Evolutionary conservation across 64 coral and sea anemone species (phyloP).

Genomic region (Astreopora myriophthalma): DNA sequence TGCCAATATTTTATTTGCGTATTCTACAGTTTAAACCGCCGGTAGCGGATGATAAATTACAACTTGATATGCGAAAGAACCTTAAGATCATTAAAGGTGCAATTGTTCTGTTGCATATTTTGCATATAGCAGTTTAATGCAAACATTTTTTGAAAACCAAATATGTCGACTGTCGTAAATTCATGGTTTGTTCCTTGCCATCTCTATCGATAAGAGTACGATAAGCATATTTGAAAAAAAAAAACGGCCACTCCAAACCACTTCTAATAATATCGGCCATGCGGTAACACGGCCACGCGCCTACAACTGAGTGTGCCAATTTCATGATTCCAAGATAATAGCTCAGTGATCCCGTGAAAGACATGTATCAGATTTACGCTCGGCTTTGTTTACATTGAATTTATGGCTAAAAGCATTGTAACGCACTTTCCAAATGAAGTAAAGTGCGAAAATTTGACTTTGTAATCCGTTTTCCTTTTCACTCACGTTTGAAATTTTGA

Average conservation of each 20-base stretch:
- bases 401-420: neutral
- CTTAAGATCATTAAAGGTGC: neutral
- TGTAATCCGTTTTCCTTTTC: neutral
- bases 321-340: too few species aligned
- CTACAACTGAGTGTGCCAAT: too few species aligned
- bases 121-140: neutral
- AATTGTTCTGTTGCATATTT: neutral
- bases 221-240: too few species aligned
- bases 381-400: neutral
- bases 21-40: neutral
- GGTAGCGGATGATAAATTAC: neutral
- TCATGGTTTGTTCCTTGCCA: too few species aligned
- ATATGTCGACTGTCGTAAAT: neutral
- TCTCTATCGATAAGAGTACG: too few species aligned
- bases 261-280: too few species aligned
- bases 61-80: neutral
- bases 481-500: neutral
- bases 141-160: neutral
- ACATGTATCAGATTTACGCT: too few species aligned
- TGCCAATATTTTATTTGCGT: neutral
- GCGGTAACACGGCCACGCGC: too few species aligned
- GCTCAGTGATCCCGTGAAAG: too few species aligned
- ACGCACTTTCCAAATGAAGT: slow-evolving; percentile 7
- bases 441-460: neutral
- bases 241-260: too few species aligned